Base-by-base conservation (phyloP, 2,888 invertebrate species). In the Mantis religiosa region DNA sequence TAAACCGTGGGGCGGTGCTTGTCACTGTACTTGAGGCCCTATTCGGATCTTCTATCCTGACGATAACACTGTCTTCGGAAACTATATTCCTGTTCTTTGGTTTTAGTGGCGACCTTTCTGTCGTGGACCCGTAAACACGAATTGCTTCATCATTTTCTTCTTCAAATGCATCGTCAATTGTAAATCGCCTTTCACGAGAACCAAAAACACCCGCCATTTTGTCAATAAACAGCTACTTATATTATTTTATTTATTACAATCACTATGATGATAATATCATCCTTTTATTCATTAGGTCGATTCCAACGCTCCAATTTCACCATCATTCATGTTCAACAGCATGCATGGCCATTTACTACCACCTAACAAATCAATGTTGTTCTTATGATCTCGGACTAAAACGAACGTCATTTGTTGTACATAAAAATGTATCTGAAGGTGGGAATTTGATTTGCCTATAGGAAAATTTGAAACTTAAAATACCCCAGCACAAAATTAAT, bases 71-170 rank as follows among this genome's bases (percentile, higher is more conserved):
- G 86, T 95, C 95, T 91, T 94, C 94, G 90, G 94, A 93, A 90
- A 94, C 93, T 71, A 90, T 90, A 90, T 91, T 91, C 91, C 94
- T 93, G 91, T 94, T 94, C 92, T 94, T 94, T 88, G 94, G 94
- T 91, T 94, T 94, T 92, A 96, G 94, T 91, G 96, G 96, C 90
- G 96, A 96, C 91, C 96, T 95, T 93, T 96, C 96, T 90, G 95
- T 96, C 87, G 96, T 96, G 87, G 97, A 95, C 87, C 97, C 97
- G 93, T 97, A 97, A 85, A 97, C 96, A 92, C 96, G 95, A 91
- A 97, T 95, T 89, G 96, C 96, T 92, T 97, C 97, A 92, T 97
- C 97, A 85, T 97, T 97, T 92, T 97, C 97, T 92, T 97, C 97
- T 92, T 97, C 97, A 92, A 97, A 97, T 25, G 97, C 97, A 93